Percentiles rank a stretch among this genome's conserved stretches.
Conservation (phyloP, 2,888 invertebrate genomes). For the Lysandra bellargus region DNA sequence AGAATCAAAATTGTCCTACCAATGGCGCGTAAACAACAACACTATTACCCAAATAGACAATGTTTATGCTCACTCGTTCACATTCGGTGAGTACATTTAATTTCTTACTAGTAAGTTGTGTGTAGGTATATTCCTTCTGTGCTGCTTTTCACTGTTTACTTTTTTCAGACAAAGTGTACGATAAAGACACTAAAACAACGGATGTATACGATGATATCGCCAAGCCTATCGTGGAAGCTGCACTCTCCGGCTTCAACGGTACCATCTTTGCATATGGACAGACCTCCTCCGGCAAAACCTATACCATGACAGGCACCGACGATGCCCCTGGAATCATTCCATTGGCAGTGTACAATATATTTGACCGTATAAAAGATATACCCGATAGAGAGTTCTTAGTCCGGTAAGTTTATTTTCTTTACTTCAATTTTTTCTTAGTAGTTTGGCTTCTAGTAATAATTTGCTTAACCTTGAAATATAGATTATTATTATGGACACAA, state of each 20-base stretch:
- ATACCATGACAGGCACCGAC: conserved; percentile 89
- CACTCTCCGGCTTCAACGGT: conserved; percentile 88
- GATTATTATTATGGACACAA: no score
- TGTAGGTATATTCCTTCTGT: background rate
- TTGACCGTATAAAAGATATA: conserved; percentile 82
- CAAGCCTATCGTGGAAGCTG: conserved; percentile 85
- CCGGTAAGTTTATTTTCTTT: conserved; percentile 61
- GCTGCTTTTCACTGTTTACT: background rate
- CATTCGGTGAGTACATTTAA: conserved; percentile 61
- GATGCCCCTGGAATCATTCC: conserved; percentile 87
- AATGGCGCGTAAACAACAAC: conserved; percentile 83
- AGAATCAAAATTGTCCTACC: conserved; percentile 75
- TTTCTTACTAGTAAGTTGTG: conserved; percentile 7
- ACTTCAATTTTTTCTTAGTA: no score
- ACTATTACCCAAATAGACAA: conserved; percentile 80
- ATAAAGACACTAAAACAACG: conserved; percentile 77
- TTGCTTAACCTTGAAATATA: no score
- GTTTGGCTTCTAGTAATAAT: no score
- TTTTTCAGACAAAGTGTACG: conserved; percentile 87
- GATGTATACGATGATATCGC: conserved; percentile 85
- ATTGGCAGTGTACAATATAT: conserved; percentile 85
- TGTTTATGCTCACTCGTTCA: conserved; percentile 55
- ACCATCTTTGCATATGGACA: conserved; percentile 96
- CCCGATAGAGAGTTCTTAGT: conserved; percentile 87
- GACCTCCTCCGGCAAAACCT: conserved; percentile 93